Evolutionary conservation across 2,888 invertebrate species (phyloP), one percentile per base, ranked within the genome.

Genomic region (Eledona agricola): DNA sequence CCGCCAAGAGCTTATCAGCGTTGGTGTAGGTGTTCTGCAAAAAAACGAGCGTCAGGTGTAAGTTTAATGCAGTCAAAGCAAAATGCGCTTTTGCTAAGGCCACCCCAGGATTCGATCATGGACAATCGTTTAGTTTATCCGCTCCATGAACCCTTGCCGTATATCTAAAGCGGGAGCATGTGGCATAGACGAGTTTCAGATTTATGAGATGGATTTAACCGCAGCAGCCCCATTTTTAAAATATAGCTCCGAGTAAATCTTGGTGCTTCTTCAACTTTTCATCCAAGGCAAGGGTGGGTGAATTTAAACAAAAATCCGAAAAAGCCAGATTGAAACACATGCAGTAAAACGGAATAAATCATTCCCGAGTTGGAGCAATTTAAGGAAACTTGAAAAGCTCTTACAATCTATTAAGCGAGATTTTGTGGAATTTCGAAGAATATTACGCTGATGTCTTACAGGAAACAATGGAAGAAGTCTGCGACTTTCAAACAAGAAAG

Each of bases 21-120:
- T 98, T 98, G 50, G 96, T 96, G 72, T 98, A 97, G 1, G 98
- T 98, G 73, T 98, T 98, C 88, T 96, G 81, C 1, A 80, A 77
- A 35, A 60, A 67, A 62, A 43, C 12, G 19, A 19, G 6, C 4
- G 6, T 19, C 6, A 19, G 12, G 6, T 29, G 29, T 29, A 10
- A 13, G 12, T 10, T 28, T 10, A 10, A 29, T 12, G 29, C 7
- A 10, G 15, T 12, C n/a, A n/a, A n/a, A n/a, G n/a, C n/a, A n/a
- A n/a, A n/a, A n/a, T n/a, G n/a, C n/a, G n/a, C n/a, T n/a, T n/a
- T n/a, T n/a, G n/a, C n/a, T n/a, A n/a, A n/a, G n/a, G 13, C 29
- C 12, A 12, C 29, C 29, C 15, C 11, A 9, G 11, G n/a, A 7
- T 25, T 40, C 40, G 19, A 38, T 40, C 28, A 28, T 28, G 26